Percentiles rank a stretch among this genome's conserved stretches.
Evolutionary conservation across 2,888 invertebrate species (phyloP).

Genomic region (Magallana nippona): DNA sequence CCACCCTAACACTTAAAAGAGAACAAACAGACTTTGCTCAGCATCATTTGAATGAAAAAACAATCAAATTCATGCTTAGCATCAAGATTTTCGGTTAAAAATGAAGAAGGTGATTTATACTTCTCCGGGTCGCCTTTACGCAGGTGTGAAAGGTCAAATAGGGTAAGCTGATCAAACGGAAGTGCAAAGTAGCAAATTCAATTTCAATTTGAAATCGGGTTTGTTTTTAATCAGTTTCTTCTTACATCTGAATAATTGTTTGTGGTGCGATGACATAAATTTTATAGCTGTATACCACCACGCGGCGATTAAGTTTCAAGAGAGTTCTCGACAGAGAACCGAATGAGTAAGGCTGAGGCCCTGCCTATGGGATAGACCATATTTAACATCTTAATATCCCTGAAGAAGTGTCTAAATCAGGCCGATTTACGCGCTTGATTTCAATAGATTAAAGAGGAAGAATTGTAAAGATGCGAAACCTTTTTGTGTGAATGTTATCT

Average conservation of each 20-base stretch:
- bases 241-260: constrained; percentile 28
- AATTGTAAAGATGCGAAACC: constrained; percentile 3
- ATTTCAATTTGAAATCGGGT: constrained; percentile 36
- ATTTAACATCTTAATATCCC: constrained; percentile 22
- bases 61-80: constrained; percentile 42
- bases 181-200: constrained; percentile 45
- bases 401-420: background rate
- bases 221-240: constrained; percentile 39
- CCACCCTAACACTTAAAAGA: constrained; percentile 44
- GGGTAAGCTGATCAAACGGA: constrained; percentile 39
- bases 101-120: constrained; percentile 35
- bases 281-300: constrained; percentile 21
- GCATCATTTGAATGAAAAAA: constrained; percentile 39
- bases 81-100: constrained; percentile 38
- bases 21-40: constrained; percentile 38
- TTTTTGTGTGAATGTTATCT: constrained; percentile 13
- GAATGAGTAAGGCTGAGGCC: background rate
- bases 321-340: background rate
- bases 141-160: constrained; percentile 41
- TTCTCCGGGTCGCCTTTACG: background rate
- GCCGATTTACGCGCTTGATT: background rate
- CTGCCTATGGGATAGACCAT: constrained; percentile 1
- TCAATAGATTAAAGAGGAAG: constrained; percentile 26
- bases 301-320: constrained; percentile 19
- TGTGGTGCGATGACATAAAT: constrained; percentile 24